These are phyloP conservation scores for Sebastes aleutianus DNA, from an alignment of 2,797 vertebrate genomes.

Conservation along the genomic window DNA sequence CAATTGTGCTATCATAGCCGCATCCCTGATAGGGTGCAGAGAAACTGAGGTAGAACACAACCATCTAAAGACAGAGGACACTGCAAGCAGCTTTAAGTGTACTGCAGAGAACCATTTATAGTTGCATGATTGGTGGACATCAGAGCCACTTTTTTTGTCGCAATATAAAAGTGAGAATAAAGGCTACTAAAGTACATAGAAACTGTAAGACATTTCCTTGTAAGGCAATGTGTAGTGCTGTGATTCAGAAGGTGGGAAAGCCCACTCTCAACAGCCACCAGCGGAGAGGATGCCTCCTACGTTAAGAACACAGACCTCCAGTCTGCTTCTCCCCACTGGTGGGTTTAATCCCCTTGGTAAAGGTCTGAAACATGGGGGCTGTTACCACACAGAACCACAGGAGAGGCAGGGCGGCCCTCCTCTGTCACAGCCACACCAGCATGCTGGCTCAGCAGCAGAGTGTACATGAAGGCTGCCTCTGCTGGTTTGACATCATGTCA, in stretches of 20 bases:
- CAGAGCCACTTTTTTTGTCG: constrained; percentile 33
- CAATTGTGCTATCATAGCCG: constrained; percentile 6
- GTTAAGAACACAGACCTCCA: constrained; percentile 59
- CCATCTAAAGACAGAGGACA: constrained; percentile 8
- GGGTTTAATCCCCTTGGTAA: constrained; percentile 66
- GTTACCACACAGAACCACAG: constrained; percentile 64
- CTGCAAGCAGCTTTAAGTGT: constrained; percentile 10
- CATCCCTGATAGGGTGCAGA: constrained; percentile 11
- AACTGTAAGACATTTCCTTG: constrained; percentile 25
- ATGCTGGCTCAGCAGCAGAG: constrained; percentile 36
- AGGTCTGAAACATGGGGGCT: constrained; percentile 52
- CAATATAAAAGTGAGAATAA: constrained; percentile 37
- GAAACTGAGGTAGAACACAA: not conserved
- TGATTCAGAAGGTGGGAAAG: constrained; percentile 31
- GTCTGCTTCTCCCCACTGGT: constrained; percentile 56
- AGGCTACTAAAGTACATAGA: constrained; percentile 16
- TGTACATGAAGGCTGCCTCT: not conserved
- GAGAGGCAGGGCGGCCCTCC: constrained; percentile 42
- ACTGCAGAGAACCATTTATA: constrained; percentile 8
- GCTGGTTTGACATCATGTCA: not conserved
- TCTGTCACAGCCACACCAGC: constrained; percentile 33
- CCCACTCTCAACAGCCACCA: constrained; percentile 43
- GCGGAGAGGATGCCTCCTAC: constrained; percentile 52
- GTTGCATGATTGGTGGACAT: constrained; percentile 29
- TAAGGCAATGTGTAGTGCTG: constrained; percentile 8